phyloP scores from a whole-genome alignment of 2,888 invertebrate genomes.

The Mesochorus sp. region DNA sequence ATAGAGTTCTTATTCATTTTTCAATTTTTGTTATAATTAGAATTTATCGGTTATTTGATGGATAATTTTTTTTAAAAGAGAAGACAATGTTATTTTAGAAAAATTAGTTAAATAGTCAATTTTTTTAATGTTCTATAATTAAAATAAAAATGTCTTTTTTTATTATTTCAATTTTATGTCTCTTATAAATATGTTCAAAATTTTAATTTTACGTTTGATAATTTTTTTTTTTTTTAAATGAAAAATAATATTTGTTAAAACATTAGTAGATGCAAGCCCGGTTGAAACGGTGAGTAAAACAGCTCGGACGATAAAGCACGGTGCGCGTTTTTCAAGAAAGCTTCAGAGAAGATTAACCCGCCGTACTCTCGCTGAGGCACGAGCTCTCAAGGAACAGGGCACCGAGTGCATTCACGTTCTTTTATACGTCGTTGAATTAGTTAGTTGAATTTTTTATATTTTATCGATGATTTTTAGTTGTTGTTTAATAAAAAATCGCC shows the following conservation, averaged over 20 bases:
- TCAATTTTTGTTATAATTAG: too few species aligned
- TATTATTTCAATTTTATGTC: too few species aligned
- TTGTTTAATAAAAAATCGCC: background rate
- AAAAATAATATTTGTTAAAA: conserved; percentile 16
- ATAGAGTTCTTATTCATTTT: too few species aligned
- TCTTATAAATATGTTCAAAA: too few species aligned
- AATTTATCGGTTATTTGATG: too few species aligned
- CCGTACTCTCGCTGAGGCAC: conserved; percentile 90
- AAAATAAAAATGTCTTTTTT: too few species aligned
- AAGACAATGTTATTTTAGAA: too few species aligned
- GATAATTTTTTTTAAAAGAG: too few species aligned
- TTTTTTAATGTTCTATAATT: too few species aligned
- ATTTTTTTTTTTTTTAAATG: too few species aligned
- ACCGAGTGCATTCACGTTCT: conserved; percentile 89
- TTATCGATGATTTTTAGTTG: background rate
- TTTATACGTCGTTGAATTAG: conserved; percentile 90
- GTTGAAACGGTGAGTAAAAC: conserved; percentile 84
- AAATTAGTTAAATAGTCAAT: too few species aligned
- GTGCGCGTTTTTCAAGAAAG: conserved; percentile 89
- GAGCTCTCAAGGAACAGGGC: conserved; percentile 90
- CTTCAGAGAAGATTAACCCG: conserved; percentile 89
- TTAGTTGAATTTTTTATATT: conserved; percentile 79
- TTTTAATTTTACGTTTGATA: too few species aligned
- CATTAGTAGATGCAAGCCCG: conserved; percentile 71
- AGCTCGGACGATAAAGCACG: conserved; percentile 90